A percentile compares a stretch with the other conserved stretches of the same genome.
These are phyloP conservation scores for Rhabdomys pumilio DNA, from an alignment of 2,797 vertebrate species.

Conservation along the genomic window DNA sequence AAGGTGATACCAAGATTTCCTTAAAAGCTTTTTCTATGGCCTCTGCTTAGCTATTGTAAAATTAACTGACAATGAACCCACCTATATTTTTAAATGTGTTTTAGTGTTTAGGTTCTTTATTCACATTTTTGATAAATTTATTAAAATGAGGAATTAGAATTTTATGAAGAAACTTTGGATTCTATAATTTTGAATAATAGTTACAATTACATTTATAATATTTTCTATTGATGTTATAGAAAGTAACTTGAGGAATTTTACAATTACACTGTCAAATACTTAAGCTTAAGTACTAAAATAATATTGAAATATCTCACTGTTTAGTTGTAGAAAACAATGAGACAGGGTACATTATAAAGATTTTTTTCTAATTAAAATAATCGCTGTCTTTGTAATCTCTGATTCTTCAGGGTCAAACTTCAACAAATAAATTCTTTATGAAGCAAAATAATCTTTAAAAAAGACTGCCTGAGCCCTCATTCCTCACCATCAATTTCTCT, in stretches of 20 bases:
- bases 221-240: conserved; percentile 50
- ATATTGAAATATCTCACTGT: not conserved
- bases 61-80: not conserved
- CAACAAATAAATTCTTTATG: not conserved
- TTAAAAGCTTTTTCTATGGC: conserved; percentile 44
- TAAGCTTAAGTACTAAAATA: not conserved
- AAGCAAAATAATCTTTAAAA: not conserved
- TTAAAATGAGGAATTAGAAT: conserved; percentile 7
- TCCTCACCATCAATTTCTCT: not conserved
- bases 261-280: conserved; percentile 4
- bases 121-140: conserved; percentile 36
- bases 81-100: not conserved
- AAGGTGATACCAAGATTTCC: not conserved
- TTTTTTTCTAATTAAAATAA: conserved; percentile 58
- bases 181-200: not conserved
- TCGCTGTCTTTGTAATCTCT: not conserved
- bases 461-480: not conserved
- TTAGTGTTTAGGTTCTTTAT: not conserved
- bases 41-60: conserved; percentile 19
- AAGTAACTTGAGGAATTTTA: not conserved
- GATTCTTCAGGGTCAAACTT: not conserved
- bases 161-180: conserved; percentile 11
- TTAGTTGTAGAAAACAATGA: not conserved
- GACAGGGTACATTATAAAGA: not conserved
- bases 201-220: not conserved